Evolutionary conservation across 2,888 invertebrate species (phyloP), one percentile per base, ranked within the genome.

Genomic region (Dynastes maya): DNA sequence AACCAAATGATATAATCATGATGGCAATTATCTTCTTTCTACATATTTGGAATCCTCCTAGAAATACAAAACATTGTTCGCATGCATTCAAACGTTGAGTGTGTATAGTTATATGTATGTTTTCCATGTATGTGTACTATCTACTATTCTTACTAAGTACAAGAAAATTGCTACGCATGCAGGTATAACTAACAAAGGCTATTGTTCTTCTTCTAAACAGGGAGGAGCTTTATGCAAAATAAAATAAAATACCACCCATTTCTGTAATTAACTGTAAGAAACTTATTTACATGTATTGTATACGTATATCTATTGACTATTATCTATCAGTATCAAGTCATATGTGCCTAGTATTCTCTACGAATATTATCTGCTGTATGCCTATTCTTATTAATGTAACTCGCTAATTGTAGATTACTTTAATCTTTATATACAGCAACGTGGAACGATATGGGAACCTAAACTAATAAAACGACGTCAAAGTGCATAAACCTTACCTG

Each of bases 401-500:
- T 61, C 45, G 6, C 45, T 45, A 45, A 45, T 45, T 45, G 45
- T 45, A 45, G 45, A 8, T 45, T 45, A 45, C 45, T 22, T 22
- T 45, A 45, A 2, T 45, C 11, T 45, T 45, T 45, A 45, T 11
- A 32, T 63, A 63, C 32, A 63, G 63, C 32, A 63, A 29, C 29
- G 29, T 63, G 4, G 22, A 27, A 11, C 11, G 45, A 11, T 45
- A 45, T 45, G 16, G 53, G n/a, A 3, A 53, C 22, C 55, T 58
- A 58, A n/a, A 58, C 22, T 58, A 58, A 22, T 22, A 22, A 58
- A 58, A 53, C n/a, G 4, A 40, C 8, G 61, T 61, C 58, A 49
- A 58, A 49, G 64, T n/a, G n/a, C 51, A 53, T 55, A 63, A 58
- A 40, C 65, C 86, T 90, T 92, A 97, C 97, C 95, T 97, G 97